phyloP scores from a whole-genome alignment of 2,888 invertebrate genomes.

The Autographa pulchrina region DNA sequence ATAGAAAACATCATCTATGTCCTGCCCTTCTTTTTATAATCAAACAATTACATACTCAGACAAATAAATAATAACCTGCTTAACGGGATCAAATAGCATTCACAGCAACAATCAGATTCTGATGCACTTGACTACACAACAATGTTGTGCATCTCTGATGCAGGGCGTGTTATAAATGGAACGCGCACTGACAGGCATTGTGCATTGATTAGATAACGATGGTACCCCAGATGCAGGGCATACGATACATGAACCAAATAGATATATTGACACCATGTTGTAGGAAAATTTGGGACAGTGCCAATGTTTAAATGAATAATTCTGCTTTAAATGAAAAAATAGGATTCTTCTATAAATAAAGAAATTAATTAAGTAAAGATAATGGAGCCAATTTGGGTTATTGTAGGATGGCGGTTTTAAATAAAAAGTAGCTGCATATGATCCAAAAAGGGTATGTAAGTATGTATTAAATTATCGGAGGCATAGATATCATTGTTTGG shows the following conservation, averaged over 20 bases:
- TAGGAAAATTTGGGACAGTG: conserved; percentile 17
- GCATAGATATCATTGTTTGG: no score
- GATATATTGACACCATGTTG: conserved; percentile 23
- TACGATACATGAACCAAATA: conserved; percentile 35
- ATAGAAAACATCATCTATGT: no score
- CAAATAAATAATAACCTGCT: background rate
- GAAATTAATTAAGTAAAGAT: background rate
- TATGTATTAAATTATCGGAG: no score
- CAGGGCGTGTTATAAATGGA: conserved; percentile 41
- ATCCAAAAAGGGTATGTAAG: no score
- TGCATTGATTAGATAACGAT: conserved; percentile 80
- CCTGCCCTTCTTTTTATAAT: no score
- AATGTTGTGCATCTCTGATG: conserved; percentile 5
- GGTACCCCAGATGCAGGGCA: conserved; percentile 71
- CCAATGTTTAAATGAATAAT: background rate
- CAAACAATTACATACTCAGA: background rate
- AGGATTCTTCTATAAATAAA: no score
- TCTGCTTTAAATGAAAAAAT: no score
- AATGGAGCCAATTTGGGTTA: background rate
- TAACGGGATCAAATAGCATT: background rate
- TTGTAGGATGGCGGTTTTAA: no score
- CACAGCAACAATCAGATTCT: conserved; percentile 14
- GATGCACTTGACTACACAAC: conserved; percentile 26
- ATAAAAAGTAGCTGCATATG: no score
- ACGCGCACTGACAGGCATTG: conserved; percentile 71